Evolutionary conservation across 2,797 vertebrate genomes (phyloP), one percentile per base, ranked within the genome.

Genomic region (Oophaga sylvatica): DNA sequence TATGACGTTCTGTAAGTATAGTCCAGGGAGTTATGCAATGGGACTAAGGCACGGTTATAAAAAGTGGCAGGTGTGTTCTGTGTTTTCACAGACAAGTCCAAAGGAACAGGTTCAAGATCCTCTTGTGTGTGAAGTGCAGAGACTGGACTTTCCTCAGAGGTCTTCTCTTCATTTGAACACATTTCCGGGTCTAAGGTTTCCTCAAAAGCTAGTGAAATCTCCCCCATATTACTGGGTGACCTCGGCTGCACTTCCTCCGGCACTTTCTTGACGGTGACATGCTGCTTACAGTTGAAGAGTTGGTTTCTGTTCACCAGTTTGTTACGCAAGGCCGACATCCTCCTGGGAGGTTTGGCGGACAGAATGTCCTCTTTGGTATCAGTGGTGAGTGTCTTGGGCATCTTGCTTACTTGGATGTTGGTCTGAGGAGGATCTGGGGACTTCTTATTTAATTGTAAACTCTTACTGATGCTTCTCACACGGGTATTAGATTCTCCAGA

Each of bases 1-100:
- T 98, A 97, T 70, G 97, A 93, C 0, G 96, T 98, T 94, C 95
- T 96, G 91, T 96, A 99, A 15, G 96, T 91, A 92, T 98, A 99
- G 78, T 95, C 95, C 0, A 96, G 93, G 85, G 98, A 99, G 83
- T 94, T 92, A 73, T 90, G 94, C 71, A 93, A 94, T 71, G 93
- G 91, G 89, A 95, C 91, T 0, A 94, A 89, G 59, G 90, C 93
- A 89, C 91, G 94, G 70, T 94, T 93, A 88, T 94, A 84, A 11
- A 94, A 91, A 87, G 92, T 90, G 57, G 93, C 92, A 0, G 95
- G 88, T 80, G 95, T 90, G 0, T 94, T 92, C 45, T 93, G 91
- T 11, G 92, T 84, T 90, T 96, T 96, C 1, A 95, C 70, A 70
- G 96, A 97, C 75, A 99, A 92, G 87, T 99, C 96, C 91, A 99